Base-by-base conservation (phyloP, 2,113 vertebrate species). In the Pseudorhombus dupliciocellatus region DNA sequence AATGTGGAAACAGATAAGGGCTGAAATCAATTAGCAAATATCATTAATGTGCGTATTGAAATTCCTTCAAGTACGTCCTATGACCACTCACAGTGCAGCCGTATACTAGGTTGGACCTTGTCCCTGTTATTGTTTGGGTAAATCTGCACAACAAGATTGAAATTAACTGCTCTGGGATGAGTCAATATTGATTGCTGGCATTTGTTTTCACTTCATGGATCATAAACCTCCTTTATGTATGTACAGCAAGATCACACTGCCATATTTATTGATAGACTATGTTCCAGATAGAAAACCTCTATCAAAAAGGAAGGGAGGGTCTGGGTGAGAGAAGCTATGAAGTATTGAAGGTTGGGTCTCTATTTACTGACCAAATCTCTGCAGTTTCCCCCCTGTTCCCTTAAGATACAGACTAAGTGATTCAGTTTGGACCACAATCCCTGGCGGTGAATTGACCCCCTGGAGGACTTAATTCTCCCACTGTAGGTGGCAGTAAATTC, bases 381-480 rank as follows among this genome's bases (percentile, higher is more conserved):
- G 66, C 46, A 50, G 21, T 50, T 44, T 78, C 53, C 61, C 61
- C 28, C 53, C 28, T 22, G n/a, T 60, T 81, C 62, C 66, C 62
- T 67, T 83, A 81, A 66, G 61, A 65, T 55, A 62, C 4, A 75
- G 44, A 5, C 7, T 50, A 50, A 50, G 46, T 80, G 79, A 70
- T 82, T 77, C 30, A 76, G 52, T 65, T 82, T 74, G 64, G 79
- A 71, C 61, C 75, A 74, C 53, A 70, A 60, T 64, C 42, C 28
- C 37, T 66, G 54, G 59, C 8, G 2, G 50, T 57, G 30, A 53
- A 59, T 34, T 67, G 52, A 81, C 46, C 46, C 46, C 6, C 46
- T 2, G 10, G 40, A 44, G 46, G 20, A 50, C 46, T 42, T 34
- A 57, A 68, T 60, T 65, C 37, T 55, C 79, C 53, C 40, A 26